Base-by-base conservation (phyloP, 2,797 vertebrate species). In the Micrastur ruficollis region DNA sequence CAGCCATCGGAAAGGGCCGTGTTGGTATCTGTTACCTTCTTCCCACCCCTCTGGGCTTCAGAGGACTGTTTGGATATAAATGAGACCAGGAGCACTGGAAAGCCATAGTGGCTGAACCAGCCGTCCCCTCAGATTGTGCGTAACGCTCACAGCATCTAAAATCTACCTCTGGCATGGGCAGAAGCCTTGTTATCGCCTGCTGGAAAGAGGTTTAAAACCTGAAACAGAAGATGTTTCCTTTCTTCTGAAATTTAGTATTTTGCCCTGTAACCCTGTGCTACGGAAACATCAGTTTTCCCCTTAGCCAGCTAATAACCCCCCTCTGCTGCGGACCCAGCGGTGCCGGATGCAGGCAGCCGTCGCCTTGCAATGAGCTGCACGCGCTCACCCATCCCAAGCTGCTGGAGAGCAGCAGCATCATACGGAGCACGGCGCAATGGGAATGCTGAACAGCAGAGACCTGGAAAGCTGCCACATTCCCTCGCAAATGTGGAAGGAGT, bases 331-430 rank as follows among this genome's bases (percentile, higher is more conserved):
- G 26, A 16, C 14, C 11, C 42, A 34, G 56, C 23, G 18, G 68
- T 1, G 5, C 36, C 22, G 81, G 66, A 25, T 3, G 26, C 63
- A 14, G 44, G 68, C 52, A 55, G 71, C 0, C 1, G n/a, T 14
- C 22, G 2, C 9, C 7, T 1, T 36, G 32, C 82, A 36, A 32
- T 9, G 44, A 72, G 34, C 7, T 52, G 61, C 21, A 3, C 0
- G 8, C 19, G 34, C 83, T 59, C n/a, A 11, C 25, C 46, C 61
- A 40, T 3, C 83, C 47, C 75, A 8, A 38, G 18, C 46, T 23
- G 55, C 21, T 4, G 83, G 16, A 47, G 44, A 90, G 63, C 34
- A 29, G 71, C 49, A 40, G 20, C 1, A 0, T 1, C 2, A 2
- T 8, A 16, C 40, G 1, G 36, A 79, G 81, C 25, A 11, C 1